Conservation (phyloP, 23 tunicate species). For the Trididemnum nubilum region DNA sequence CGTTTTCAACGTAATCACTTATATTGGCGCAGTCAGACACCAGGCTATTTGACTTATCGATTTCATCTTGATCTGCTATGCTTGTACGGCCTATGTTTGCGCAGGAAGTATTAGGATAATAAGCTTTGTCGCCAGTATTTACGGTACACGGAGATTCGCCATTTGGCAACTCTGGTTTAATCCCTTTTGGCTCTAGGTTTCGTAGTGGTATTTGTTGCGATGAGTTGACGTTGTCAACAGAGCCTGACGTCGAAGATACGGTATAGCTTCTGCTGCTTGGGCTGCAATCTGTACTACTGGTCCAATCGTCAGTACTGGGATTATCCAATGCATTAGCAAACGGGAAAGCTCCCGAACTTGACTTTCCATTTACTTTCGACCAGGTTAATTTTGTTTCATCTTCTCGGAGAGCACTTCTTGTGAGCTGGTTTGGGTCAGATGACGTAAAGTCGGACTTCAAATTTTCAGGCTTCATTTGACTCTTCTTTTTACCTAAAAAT, state of each 20-base stretch:
- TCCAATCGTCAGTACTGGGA: conserved; percentile 8
- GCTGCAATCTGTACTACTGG: conserved; percentile 14
- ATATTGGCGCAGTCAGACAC: conserved; percentile 33
- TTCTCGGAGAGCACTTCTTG: too few species aligned
- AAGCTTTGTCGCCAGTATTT: too few species aligned
- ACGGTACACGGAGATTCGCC: not conserved
- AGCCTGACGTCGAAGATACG: not conserved
- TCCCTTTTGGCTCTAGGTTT: not conserved
- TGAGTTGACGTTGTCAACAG: conserved; percentile 2
- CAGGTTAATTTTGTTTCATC: not conserved
- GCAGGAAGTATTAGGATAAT: not conserved
- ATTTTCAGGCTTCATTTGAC: too few species aligned
- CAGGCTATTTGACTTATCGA: not conserved
- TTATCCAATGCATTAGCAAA: not conserved
- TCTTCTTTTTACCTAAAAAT: too few species aligned
- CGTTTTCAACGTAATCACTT: conserved; percentile 63
- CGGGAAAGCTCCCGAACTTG: not conserved
- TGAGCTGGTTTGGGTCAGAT: too few species aligned
- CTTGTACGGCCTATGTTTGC: not conserved
- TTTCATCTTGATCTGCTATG: not conserved
- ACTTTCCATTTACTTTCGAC: not conserved
- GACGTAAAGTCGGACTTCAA: too few species aligned
- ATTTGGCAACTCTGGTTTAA: not conserved
- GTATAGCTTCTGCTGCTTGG: conserved; percentile 8
- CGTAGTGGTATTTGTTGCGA: not conserved